phyloP scores from a whole-genome alignment of 2,888 invertebrate genomes.

The Calameuta filiformis region DNA sequence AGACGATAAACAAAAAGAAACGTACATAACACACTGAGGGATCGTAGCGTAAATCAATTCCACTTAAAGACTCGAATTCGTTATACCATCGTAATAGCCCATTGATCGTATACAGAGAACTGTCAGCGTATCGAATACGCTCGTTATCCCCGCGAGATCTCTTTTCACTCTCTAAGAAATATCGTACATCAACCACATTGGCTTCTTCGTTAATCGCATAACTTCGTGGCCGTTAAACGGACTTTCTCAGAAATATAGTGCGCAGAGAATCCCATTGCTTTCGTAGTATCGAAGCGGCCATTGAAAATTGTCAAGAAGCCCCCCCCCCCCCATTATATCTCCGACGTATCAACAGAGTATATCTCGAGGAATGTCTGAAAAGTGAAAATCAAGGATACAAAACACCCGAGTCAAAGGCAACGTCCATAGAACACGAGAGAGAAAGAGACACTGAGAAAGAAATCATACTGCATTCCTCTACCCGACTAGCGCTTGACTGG shows the following conservation, averaged over 20 bases:
- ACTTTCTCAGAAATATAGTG: background rate
- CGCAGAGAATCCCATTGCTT: background rate
- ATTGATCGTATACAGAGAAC: background rate
- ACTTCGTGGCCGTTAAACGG: background rate
- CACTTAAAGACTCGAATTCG: background rate
- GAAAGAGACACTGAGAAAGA: background rate
- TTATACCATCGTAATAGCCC: background rate
- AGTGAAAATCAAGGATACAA: background rate
- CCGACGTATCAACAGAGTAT: background rate
- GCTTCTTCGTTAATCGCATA: background rate
- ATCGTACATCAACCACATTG: background rate
- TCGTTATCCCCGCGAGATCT: background rate
- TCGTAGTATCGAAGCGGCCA: background rate
- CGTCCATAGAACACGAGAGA: background rate
- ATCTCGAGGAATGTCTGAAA: too few relatives aligned
- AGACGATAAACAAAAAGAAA: background rate
- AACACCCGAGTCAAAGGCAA: background rate
- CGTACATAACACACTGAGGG: background rate
- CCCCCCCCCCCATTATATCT: background rate
- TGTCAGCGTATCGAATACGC: background rate
- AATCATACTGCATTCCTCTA: background rate
- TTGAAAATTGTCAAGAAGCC: background rate
- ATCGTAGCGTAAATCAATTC: background rate
- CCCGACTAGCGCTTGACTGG: background rate
- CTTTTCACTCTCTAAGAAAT: background rate